Percentiles rank a stretch among this genome's conserved stretches.
Evolutionary conservation across 2,113 vertebrate species (phyloP).

Genomic region (Amazona vittata): DNA sequence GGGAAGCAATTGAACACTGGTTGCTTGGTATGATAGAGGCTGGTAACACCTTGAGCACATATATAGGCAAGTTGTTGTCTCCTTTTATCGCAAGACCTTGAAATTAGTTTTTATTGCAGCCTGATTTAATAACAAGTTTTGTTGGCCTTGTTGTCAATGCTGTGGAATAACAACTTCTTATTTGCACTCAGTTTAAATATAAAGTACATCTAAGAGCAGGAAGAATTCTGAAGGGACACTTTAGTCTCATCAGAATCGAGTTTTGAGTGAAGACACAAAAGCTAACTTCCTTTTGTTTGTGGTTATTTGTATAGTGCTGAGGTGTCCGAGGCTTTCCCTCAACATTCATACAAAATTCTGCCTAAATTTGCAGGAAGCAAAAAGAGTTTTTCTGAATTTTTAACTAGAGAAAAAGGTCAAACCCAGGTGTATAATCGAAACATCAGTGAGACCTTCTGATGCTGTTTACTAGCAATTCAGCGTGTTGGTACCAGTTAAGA

Average conservation of each 20-base stretch:
- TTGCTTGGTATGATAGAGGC: background rate
- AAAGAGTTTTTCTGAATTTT: background rate
- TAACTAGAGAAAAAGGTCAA: background rate
- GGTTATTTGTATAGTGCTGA: background rate
- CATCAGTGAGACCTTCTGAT: background rate
- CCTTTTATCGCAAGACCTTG: background rate
- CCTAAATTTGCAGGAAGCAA: background rate
- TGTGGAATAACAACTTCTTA: background rate
- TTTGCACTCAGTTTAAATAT: background rate
- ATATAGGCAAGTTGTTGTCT: background rate
- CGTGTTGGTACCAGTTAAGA: background rate
- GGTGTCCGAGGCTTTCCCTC: background rate
- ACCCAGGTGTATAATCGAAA: background rate
- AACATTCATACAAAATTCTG: background rate
- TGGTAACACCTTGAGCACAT: background rate
- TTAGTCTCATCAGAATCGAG: background rate
- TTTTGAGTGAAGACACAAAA: background rate
- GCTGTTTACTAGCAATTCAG: background rate
- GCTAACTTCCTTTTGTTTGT: background rate
- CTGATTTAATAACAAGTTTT: background rate
- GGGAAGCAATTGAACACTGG: background rate
- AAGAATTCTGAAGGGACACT: background rate
- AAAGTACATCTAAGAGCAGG: background rate
- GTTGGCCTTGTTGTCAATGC: background rate
- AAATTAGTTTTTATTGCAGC: background rate